Base-by-base conservation (phyloP, 2,888 invertebrate genomes). In the Orchestes rusci region DNA sequence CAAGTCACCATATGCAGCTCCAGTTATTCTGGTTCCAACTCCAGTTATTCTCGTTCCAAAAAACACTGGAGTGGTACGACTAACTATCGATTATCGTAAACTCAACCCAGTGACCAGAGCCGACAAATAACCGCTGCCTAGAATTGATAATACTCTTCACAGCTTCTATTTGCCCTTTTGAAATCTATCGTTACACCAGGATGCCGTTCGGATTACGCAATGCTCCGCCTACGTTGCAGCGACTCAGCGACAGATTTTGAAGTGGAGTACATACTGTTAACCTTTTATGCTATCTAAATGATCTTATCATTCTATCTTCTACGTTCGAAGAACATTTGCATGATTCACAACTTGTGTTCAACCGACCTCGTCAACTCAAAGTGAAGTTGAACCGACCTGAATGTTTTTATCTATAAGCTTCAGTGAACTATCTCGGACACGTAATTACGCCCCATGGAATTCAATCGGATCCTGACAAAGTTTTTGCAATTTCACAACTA, bases 201-300 rank as follows among this genome's bases (percentile, higher is more conserved):
- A 53, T 53, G 53, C 50, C 52, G 20, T 53, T 53, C 36, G 50
- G 53, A 15, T 35, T 53, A 18, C 37, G 44, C 27, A 53, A 53
- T 31, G 52, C 53, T 13, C 51, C 53, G 12, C 19, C 48, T 5
- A 46, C 51, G n/a, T 54, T 54, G 23, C 53, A 54, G 20, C 18
- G 54, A 4, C 30, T 54, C 20, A 54, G 53, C 30, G 54, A 53
- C 37, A 29, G 43, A 3, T 51, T 54, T 27, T 33, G 48, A 8
- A 19, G 32, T n/a, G 35, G 43, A 10, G 29, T 54, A 20, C 16
- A 17, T 27, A 29, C 43, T 38, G 32, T 54, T 13, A 8, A 19
- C 10, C 18, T 50, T 10, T 36, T 54, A 32, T 48, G 45, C 7
- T 54, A 54, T 42, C 32, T 52, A 23, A 13, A 30, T 12, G 52